phyloP scores from a whole-genome alignment of 2,888 invertebrate species.

The Incurvaria masculella region DNA sequence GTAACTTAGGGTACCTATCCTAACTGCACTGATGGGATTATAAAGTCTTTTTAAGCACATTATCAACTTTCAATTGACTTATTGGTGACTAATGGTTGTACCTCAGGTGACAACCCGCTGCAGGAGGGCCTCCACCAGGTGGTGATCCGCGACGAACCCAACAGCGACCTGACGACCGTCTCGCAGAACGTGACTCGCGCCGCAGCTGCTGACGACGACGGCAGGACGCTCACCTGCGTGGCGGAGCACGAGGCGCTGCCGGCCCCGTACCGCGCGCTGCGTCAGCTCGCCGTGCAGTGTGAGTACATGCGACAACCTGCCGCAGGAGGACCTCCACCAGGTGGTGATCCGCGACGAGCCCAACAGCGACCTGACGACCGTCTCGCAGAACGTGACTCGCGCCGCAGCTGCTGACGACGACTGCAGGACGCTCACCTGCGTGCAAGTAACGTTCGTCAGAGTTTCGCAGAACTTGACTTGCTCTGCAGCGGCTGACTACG shows the following conservation, averaged over 20 bases:
- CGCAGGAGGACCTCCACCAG: constrained; percentile 56
- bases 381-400: constrained; percentile 64
- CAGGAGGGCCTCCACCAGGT: constrained; percentile 56
- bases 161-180: constrained; percentile 59
- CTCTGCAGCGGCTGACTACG: too few relatives aligned
- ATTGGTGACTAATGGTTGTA: too few relatives aligned
- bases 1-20: too few relatives aligned
- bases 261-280: constrained; percentile 26
- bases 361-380: constrained; percentile 57
- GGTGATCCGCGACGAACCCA: constrained; percentile 45
- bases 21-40: too few relatives aligned
- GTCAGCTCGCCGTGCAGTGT: constrained; percentile 39
- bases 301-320: constrained; percentile 34
- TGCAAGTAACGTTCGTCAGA: too few relatives aligned
- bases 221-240: constrained; percentile 62
- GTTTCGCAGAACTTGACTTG: too few relatives aligned
- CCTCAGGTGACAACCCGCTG: constrained; percentile 63
- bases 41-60: background rate
- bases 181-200: constrained; percentile 62
- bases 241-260: constrained; percentile 64
- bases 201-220: constrained; percentile 63
- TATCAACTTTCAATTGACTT: too few relatives aligned
- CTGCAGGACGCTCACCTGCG: constrained; percentile 62
- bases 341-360: constrained; percentile 49
- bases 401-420: constrained; percentile 62